Base-by-base conservation (phyloP, 2,888 invertebrate genomes). In the Mythimna loreyi region DNA sequence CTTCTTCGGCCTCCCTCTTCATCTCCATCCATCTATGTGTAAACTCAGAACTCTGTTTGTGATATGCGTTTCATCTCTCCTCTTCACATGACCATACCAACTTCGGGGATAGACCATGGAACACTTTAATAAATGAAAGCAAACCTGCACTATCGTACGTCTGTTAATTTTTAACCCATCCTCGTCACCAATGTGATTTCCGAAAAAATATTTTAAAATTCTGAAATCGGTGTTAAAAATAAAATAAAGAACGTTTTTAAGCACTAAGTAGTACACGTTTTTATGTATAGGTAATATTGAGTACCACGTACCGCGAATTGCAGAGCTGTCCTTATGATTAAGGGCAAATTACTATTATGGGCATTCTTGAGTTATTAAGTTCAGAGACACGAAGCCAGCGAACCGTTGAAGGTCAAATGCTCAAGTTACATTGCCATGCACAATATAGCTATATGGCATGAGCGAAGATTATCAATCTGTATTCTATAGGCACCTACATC, bases 361-460 rank as follows among this genome's bases (percentile, higher is more conserved):
- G 81, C 86, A 88, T 87, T 89, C 85, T 85, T 75, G 84, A 87
- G 86, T 86, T 88, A 88, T 86, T 89, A 86, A 87, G 88, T 89
- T 89, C 89, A 88, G 85, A 90, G 86, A 88, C 86, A 88, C 86
- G 87, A 86, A 87, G 80, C 81, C 86, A 88, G 88, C 85, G 88
- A 89, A 86, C 88, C 90, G 89, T 85, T 86, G 90, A 91, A 92
- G 92, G 92, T 89, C 85, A 85, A 72, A 83, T 83, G 81, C 87
- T 91, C 88, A 83, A 85, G 88, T 91, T 90, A 90, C 90, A 80
- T 78, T 80, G 83, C 83, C 81, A 78, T 80, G 79, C 81, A 81
- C 64, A 80, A 79, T 80, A 85, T 56, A 62, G 33, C 21, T 62
- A 80, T 49, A 67, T 28, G 30, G 49, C 36, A 60, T 68, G 65